Evolutionary conservation across 2,113 vertebrate species (phyloP).

Genomic region (Pomatorhinus ruficollis): DNA sequence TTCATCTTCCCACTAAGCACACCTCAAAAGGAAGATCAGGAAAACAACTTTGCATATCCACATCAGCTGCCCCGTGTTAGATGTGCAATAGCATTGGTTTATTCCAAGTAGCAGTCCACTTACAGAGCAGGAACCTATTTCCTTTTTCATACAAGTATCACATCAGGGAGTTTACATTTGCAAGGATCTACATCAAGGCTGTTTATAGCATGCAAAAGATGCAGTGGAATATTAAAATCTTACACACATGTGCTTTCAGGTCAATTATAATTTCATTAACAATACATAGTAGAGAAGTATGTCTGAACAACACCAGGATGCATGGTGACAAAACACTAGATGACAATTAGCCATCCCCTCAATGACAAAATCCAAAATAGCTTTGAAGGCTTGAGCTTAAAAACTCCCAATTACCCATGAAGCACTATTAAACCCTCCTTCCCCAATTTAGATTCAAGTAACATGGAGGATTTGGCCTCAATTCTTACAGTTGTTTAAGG

Average conservation of each 20-base stretch:
- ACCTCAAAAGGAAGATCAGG: neutral
- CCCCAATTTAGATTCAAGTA: neutral
- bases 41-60: accelerated
- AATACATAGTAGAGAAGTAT: accelerated
- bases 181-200: neutral
- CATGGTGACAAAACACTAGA: neutral
- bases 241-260: neutral
- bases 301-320: neutral
- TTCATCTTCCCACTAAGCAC: neutral
- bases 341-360: neutral
- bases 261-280: neutral
- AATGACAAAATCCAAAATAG: neutral
- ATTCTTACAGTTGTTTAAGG: neutral
- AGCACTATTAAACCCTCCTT: neutral
- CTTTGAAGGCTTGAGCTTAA: neutral
- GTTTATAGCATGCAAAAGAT: neutral
- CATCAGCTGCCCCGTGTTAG: neutral
- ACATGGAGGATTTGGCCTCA: neutral
- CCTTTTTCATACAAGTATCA: neutral
- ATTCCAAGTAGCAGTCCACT: neutral
- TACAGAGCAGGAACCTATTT: neutral
- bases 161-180: neutral
- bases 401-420: neutral
- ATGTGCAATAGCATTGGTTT: neutral
- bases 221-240: neutral